Percentiles rank a stretch among this genome's conserved stretches.
phyloP scores from a whole-genome alignment of 2,797 vertebrate species.

The Mormyrus hasselquistii region DNA sequence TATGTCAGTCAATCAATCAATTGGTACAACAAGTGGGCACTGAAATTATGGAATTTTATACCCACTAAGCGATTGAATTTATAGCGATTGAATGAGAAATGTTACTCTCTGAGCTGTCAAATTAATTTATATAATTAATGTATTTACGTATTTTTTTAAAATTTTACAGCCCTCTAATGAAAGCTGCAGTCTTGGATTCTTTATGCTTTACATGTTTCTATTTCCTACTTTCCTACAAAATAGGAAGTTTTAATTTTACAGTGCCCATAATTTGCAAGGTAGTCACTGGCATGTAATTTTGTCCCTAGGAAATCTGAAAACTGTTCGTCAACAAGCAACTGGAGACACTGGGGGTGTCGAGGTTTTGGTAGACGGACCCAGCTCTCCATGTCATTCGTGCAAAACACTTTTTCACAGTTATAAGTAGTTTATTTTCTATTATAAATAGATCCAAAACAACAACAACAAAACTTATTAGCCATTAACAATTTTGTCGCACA shows the following conservation, averaged over 20 bases:
- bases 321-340: slow-evolving; percentile 14
- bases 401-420: background rate
- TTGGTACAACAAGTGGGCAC: background rate
- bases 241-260: background rate
- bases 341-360: slow-evolving; percentile 23
- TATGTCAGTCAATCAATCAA: slow-evolving; percentile 18
- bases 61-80: background rate
- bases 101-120: background rate
- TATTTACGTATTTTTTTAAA: background rate
- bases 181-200: background rate
- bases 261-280: background rate
- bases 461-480: background rate
- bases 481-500: background rate
- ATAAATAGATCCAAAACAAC: slow-evolving; percentile 55
- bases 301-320: background rate
- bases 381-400: background rate
- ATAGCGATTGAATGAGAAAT: background rate
- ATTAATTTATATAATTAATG: background rate
- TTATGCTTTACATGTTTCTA: background rate
- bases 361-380: slow-evolving; percentile 48
- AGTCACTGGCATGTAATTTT: slow-evolving; percentile 18
- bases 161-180: background rate
- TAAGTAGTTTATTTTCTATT: background rate
- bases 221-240: background rate
- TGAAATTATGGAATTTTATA: background rate